A percentile compares a stretch with the other conserved stretches of the same genome.
These are phyloP conservation scores for Aptenodytes patagonicus DNA, from an alignment of 2,113 vertebrate species.

Conservation along the genomic window DNA sequence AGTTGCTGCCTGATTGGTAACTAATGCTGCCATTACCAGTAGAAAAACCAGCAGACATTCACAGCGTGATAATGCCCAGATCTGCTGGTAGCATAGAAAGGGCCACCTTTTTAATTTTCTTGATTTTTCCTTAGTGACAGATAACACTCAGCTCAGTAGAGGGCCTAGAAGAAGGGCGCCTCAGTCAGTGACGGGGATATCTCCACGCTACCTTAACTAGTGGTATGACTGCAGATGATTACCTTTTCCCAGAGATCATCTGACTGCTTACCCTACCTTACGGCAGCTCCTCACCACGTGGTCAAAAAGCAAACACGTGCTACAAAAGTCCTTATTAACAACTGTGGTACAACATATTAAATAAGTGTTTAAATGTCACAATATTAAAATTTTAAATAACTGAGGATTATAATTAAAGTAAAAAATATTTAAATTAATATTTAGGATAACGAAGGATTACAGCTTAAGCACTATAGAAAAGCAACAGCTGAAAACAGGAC, in stretches of 20 bases:
- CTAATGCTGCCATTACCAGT: not conserved
- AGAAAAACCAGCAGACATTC: not conserved
- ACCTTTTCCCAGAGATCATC: not conserved
- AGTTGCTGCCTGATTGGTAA: not conserved
- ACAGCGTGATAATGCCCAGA: not conserved
- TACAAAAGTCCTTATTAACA: not conserved
- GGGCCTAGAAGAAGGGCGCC: not conserved
- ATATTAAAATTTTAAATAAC: not conserved
- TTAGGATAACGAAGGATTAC: not conserved
- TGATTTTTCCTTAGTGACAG: not conserved
- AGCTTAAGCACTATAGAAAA: not conserved
- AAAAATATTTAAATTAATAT: not conserved
- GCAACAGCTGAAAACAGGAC: not conserved
- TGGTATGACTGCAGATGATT: not conserved
- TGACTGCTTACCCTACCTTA: not conserved
- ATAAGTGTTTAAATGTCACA: not conserved
- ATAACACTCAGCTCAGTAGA: not conserved
- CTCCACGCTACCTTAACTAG: not conserved
- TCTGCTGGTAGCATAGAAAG: not conserved
- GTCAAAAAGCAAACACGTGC: not conserved
- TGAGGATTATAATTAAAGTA: not conserved
- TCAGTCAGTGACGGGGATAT: rapidly evolving
- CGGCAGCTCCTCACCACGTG: rapidly evolving
- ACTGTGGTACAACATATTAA: not conserved
- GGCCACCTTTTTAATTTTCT: not conserved